phyloP scores from a whole-genome alignment of 64 coral and sea anemone species.

The Cladopsammia gracilis region DNA sequence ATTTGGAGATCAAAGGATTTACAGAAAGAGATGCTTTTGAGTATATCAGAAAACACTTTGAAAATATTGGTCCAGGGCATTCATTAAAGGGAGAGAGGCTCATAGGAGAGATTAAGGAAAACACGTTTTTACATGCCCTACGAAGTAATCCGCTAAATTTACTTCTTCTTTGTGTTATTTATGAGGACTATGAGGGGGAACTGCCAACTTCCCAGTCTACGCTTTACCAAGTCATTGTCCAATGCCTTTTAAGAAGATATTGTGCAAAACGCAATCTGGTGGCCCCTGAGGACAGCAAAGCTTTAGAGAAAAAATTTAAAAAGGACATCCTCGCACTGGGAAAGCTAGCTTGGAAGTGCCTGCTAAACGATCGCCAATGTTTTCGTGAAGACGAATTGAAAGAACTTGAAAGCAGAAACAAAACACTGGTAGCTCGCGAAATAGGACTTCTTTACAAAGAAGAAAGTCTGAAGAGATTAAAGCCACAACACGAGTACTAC shows the following conservation, averaged over 20 bases:
- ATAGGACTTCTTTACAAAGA: not conserved
- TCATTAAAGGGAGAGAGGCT: constrained; percentile 2
- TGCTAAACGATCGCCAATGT: not conserved
- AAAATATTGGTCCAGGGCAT: not conserved
- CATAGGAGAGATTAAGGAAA: not conserved
- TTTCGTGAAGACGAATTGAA: not conserved
- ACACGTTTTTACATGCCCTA: not conserved
- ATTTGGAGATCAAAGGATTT: constrained; percentile 20
- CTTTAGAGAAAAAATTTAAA: not conserved
- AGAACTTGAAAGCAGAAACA: not conserved
- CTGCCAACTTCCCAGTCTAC: not conserved
- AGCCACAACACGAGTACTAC: not conserved
- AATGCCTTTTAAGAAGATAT: not conserved
- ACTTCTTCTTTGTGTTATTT: constrained; percentile 28
- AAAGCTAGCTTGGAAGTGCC: not conserved
- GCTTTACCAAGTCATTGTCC: constrained; percentile 3
- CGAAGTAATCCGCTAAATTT: constrained; percentile 8
- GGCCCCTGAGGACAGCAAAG: not conserved
- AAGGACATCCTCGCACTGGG: not conserved
- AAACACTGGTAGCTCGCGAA: not conserved
- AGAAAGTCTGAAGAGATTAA: not conserved
- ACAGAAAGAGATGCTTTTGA: not conserved
- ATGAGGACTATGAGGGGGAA: constrained; percentile 26
- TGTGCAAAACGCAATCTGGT: not conserved
- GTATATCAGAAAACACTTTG: not conserved